Base-by-base conservation (phyloP, 2,888 invertebrate genomes). In the Theretra japonica region DNA sequence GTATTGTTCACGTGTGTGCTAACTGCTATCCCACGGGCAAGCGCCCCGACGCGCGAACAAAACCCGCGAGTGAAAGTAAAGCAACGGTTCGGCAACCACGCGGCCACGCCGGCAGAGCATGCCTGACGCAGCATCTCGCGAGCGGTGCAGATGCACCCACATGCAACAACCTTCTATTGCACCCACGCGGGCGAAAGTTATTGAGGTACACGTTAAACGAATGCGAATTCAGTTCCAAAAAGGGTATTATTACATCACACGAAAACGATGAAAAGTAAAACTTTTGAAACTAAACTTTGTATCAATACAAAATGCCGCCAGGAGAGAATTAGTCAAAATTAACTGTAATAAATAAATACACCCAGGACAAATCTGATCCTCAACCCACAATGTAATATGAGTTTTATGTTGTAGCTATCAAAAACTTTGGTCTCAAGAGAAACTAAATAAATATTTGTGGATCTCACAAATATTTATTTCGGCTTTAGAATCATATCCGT, bases 101-200 rank as follows among this genome's bases (percentile, higher is more conserved):
- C n/a, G 50, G 50, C 53, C 25, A n/a, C 56, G 56, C 56, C 60
- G 33, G 33, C 33, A 60, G n/a, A 41, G 41, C 33, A 33, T 19
- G 50, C 53, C n/a, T n/a, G 53, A 53, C 53, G 53, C 53, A 23
- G 23, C 65, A 65, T 48, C 65, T 65, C 62, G 41, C n/a, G 33
- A 19, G 33, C n/a, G n/a, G 33, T 48, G 65, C 48, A 41, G n/a
- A 70, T 70, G 58, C 33, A 58, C 33, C 58, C 23, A 17, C 23
- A 41, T 58, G 69, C 58, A 70, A 70, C 58, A 58, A 70, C 41
- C 21, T 28, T 8, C 57, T 30, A 28, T 11, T 2, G 30, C n/a
- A 58, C 41, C 57, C n/a, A 33, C 62, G 33, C 48, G 41, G 23
- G 58, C 69, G 69, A 70, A 70, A 70, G 69, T 41, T 17, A 58